Evolutionary conservation across 2,113 vertebrate genomes (phyloP).

Genomic region (Rhombomys opimus): DNA sequence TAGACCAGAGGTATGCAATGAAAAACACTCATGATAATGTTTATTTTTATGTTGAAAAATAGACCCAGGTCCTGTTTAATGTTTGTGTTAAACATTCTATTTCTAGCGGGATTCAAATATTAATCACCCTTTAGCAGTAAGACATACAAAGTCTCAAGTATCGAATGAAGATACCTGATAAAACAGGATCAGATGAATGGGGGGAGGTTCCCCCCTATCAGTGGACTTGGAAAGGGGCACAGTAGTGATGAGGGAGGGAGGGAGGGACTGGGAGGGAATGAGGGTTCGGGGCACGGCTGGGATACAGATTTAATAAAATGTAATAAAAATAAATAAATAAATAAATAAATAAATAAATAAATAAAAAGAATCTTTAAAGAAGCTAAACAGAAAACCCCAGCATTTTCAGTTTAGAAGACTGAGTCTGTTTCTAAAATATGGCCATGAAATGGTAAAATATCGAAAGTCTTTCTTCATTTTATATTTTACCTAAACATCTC

Average conservation of each 20-base stretch:
- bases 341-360: no score
- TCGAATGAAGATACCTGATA: no score
- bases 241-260: no score
- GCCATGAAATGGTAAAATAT: background rate
- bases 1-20: background rate
- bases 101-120: slow-evolving; percentile 17
- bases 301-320: no score
- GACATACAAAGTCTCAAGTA: background rate
- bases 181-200: no score
- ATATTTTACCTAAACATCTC: slow-evolving; percentile 17
- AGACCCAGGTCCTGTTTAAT: background rate
- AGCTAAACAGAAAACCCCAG: background rate
- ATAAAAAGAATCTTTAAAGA: slow-evolving; percentile 11
- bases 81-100: background rate
- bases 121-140: background rate
- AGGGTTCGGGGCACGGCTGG: no score
- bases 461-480: background rate
- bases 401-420: background rate
- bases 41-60: slow-evolving; percentile 16
- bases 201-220: no score
- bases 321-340: no score
- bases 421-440: background rate
- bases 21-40: background rate
- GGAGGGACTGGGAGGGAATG: no score
- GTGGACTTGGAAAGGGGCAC: no score